Evolutionary conservation across 92 coral and sea anemone genomes (phyloP).

Genomic region (Heteractis magnifica): DNA sequence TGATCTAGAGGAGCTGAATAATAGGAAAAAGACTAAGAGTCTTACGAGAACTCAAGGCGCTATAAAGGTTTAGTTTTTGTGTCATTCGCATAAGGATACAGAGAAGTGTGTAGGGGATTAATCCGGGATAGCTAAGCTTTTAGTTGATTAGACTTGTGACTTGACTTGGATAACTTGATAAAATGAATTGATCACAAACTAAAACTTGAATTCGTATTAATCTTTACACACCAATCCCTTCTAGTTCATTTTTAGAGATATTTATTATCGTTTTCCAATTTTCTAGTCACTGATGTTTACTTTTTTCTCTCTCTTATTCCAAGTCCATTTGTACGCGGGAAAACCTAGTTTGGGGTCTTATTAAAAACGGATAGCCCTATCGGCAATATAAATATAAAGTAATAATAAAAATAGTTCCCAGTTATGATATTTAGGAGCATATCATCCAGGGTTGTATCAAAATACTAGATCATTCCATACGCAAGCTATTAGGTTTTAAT

Average conservation of each 20-base stretch:
- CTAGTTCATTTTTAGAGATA: too few species aligned
- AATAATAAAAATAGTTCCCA: neutral
- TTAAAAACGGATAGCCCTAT: neutral
- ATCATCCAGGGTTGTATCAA: neutral
- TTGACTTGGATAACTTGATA: too few species aligned
- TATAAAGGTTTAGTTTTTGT: neutral
- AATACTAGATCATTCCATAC: neutral
- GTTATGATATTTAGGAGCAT: neutral
- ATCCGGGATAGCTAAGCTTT: too few species aligned
- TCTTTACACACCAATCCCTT: too few species aligned
- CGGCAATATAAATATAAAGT: neutral
- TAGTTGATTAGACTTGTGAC: too few species aligned
- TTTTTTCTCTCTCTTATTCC: too few species aligned
- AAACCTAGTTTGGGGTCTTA: too few species aligned
- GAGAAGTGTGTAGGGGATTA: neutral
- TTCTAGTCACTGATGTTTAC: too few species aligned
- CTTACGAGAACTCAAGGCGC: neutral
- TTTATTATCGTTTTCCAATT: too few species aligned
- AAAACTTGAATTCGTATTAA: too few species aligned
- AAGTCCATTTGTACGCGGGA: too few species aligned
- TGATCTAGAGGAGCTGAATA: neutral
- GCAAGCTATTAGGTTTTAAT: neutral
- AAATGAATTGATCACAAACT: too few species aligned
- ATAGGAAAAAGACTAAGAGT: neutral
- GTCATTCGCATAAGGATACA: neutral